Conservation (phyloP, 2,888 invertebrate species). For the Conops quadrifasciatus region DNA sequence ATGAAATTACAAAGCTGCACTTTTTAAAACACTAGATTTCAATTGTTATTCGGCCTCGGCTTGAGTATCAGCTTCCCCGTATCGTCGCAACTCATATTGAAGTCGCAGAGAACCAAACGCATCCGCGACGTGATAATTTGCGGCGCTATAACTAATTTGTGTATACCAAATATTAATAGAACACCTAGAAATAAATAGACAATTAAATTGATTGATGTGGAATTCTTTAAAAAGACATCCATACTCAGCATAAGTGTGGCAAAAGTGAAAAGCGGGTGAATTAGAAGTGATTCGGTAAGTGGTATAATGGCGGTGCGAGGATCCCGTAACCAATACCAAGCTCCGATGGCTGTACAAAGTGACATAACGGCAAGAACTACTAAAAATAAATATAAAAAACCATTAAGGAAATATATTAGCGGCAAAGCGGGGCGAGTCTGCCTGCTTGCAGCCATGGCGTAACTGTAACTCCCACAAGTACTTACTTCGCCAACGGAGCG, state of each 20-base stretch:
- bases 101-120: constrained; percentile 88
- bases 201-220: neutral
- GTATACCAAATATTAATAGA: constrained; percentile 91
- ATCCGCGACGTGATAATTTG: constrained; percentile 94
- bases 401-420: neutral
- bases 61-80: constrained; percentile 94
- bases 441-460: neutral
- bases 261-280: constrained; percentile 93
- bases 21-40: constrained; percentile 27
- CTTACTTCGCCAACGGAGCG: constrained; percentile 94
- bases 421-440: neutral
- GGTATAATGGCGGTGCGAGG: constrained; percentile 92
- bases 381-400: constrained; percentile 62
- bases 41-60: constrained; percentile 75
- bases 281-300: constrained; percentile 88
- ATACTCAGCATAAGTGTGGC: constrained; percentile 84
- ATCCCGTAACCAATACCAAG: constrained; percentile 96
- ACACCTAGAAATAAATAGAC: constrained; percentile 70
- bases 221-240: constrained; percentile 41
- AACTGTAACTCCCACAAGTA: constrained; percentile 42
- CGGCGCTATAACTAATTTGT: constrained; percentile 95
- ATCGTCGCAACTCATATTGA: constrained; percentile 98
- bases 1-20: neutral
- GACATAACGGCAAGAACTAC: constrained; percentile 88
- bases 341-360: constrained; percentile 90